phyloP scores from a whole-genome alignment of 2,113 vertebrate genomes.

The Pseudolaguvia tuberculata region DNA sequence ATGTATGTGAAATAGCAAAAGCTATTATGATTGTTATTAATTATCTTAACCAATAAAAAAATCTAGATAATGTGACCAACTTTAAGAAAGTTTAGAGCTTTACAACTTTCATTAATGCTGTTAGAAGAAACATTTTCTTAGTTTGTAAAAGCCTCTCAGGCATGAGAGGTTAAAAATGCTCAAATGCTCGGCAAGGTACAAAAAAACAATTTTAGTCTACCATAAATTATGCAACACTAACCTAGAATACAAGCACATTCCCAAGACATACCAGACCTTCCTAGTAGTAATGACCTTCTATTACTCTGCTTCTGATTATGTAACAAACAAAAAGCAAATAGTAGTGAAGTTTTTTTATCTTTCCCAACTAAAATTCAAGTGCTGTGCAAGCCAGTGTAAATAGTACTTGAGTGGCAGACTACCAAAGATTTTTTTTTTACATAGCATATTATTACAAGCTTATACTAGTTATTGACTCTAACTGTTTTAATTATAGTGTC shows the following conservation, averaged over 20 bases:
- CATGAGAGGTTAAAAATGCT: not conserved
- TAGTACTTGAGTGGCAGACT: not conserved
- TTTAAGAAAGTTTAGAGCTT: not conserved
- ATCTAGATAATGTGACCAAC: not conserved
- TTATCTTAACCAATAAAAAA: not conserved
- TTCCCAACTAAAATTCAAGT: not conserved
- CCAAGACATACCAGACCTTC: not conserved
- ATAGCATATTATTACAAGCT: not conserved
- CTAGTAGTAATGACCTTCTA: not conserved
- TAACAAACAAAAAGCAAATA: not conserved
- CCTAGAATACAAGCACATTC: not conserved
- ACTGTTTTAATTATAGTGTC: not conserved
- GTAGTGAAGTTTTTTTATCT: no score
- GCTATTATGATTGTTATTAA: no score
- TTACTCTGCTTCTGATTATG: not conserved
- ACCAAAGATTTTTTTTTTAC: not conserved
- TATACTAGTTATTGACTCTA: not conserved
- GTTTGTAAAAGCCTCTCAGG: not conserved
- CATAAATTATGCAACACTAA: not conserved
- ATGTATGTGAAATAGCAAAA: not conserved
- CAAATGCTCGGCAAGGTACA: slow-evolving; percentile 3
- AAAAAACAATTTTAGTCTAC: not conserved
- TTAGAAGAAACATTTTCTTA: not conserved
- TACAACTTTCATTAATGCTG: not conserved
- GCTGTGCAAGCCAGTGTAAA: not conserved